Conservation (phyloP, 2,113 vertebrate genomes). For the Opisthocomus hoazin region DNA sequence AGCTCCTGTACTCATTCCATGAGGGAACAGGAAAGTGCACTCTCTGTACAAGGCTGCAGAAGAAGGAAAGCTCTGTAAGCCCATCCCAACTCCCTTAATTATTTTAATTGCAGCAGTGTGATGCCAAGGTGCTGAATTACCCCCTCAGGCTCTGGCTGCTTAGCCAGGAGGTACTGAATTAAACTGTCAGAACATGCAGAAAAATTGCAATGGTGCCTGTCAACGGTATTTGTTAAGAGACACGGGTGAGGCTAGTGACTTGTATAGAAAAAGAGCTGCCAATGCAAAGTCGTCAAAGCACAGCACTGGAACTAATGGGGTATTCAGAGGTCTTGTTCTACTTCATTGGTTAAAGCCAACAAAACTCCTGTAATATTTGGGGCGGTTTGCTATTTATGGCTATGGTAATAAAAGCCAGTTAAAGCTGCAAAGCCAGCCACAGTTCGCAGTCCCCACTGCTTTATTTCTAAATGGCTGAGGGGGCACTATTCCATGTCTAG, state of each 20-base stretch:
- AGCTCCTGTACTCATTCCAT: constrained; percentile 35
- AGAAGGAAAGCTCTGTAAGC: constrained; percentile 67
- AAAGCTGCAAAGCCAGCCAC: constrained; percentile 68
- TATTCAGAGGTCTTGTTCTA: constrained; percentile 82
- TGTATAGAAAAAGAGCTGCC: constrained; percentile 75
- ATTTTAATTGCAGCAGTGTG: constrained; percentile 89
- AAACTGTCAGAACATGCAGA: constrained; percentile 84
- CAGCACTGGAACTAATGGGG: constrained; percentile 82
- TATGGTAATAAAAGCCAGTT: constrained; percentile 73
- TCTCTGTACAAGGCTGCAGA: constrained; percentile 56
- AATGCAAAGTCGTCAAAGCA: constrained; percentile 76
- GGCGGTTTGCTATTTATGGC: constrained; percentile 76
- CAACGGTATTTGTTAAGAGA: constrained; percentile 81
- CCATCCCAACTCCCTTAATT: constrained; percentile 86
- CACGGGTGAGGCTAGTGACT: constrained; percentile 75
- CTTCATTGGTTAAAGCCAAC: constrained; percentile 84
- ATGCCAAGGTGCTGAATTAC: constrained; percentile 78
- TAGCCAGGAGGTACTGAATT: constrained; percentile 80
- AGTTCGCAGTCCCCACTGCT: constrained; percentile 38
- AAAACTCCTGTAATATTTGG: constrained; percentile 77
- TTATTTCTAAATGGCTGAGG: constrained; percentile 25
- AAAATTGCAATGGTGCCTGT: constrained; percentile 78
- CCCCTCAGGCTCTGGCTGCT: constrained; percentile 77
- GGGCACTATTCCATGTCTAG: neutral
- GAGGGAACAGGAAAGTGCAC: constrained; percentile 56